phyloP scores from a whole-genome alignment of 2,888 invertebrate genomes.

The Drosophila atroscutellata region DNA sequence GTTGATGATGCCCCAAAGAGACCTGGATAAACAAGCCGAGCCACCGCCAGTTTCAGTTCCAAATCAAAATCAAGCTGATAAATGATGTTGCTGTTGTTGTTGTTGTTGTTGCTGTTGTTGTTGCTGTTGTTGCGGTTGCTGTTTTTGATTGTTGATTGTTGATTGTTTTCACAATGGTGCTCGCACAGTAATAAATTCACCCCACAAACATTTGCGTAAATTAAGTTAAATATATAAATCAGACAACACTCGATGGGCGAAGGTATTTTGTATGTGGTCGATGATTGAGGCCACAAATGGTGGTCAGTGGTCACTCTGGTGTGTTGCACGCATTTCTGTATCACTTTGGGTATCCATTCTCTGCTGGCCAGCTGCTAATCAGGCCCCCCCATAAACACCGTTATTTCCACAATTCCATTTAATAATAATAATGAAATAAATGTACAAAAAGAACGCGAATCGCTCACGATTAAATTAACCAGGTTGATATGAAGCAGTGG shows the following conservation, averaged over 20 bases:
- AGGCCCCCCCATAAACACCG: slow-evolving; percentile 4
- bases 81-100: slow-evolving; percentile 24
- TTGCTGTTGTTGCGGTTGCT: slow-evolving; percentile 14
- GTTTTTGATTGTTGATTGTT: slow-evolving; percentile 8
- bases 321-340: background rate
- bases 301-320: slow-evolving; percentile 17
- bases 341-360: slow-evolving; percentile 16
- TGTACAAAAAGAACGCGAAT: slow-evolving; percentile 27
- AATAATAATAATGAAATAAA: slow-evolving; percentile 47
- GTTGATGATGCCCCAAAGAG: slow-evolving; percentile 56
- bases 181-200: slow-evolving; percentile 51
- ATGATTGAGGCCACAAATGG: slow-evolving; percentile 46
- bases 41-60: slow-evolving; percentile 37
- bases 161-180: slow-evolving; percentile 11
- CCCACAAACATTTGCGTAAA: slow-evolving; percentile 64
- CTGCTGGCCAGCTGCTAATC: slow-evolving; percentile 8
- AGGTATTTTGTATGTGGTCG: slow-evolving; percentile 46
- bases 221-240: slow-evolving; percentile 78
- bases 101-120: slow-evolving; percentile 19
- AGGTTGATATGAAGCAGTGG: slow-evolving; percentile 5
- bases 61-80: slow-evolving; percentile 31
- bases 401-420: slow-evolving; percentile 36
- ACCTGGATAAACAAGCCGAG: slow-evolving; percentile 63
- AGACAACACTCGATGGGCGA: slow-evolving; percentile 75
- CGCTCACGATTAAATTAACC: slow-evolving; percentile 12